Percentiles rank a stretch among this genome's conserved stretches.
Evolutionary conservation across 2,888 invertebrate species (phyloP).

Genomic region (Vannuccia rotundouncinata): DNA sequence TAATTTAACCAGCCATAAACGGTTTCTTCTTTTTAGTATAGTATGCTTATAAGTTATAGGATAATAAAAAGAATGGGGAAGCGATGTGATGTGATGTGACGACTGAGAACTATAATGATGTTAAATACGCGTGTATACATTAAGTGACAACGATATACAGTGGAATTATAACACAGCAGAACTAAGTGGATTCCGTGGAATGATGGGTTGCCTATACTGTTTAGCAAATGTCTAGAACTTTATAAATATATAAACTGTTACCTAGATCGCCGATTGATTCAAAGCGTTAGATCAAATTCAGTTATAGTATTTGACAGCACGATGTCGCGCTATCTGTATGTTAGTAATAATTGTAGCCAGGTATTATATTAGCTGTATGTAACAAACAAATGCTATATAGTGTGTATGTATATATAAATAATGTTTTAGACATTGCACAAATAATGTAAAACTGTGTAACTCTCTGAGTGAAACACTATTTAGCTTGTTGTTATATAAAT

Average conservation of each 20-base stretch:
- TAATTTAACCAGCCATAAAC: slow-evolving; percentile 16
- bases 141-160: neutral
- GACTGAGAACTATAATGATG: slow-evolving; percentile 6
- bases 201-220: slow-evolving; percentile 15
- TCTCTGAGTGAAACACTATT: no score
- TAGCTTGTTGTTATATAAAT: neutral
- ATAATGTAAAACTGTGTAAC: neutral
- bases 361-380: no score
- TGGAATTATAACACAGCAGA: neutral
- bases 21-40: neutral
- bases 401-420: neutral
- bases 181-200: neutral
- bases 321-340: no score
- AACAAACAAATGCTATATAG: neutral
- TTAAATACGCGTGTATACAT: neutral
- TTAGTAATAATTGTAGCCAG: no score
- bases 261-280: slow-evolving; percentile 2
- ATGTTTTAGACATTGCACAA: neutral
- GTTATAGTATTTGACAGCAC: no score
- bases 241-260: neutral
- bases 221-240: no score
- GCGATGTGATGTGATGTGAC: neutral
- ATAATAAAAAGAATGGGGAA: neutral
- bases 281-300: neutral
- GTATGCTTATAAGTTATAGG: neutral